Conservation (phyloP, 2,888 invertebrate species). For the Sesia bembeciformis region DNA sequence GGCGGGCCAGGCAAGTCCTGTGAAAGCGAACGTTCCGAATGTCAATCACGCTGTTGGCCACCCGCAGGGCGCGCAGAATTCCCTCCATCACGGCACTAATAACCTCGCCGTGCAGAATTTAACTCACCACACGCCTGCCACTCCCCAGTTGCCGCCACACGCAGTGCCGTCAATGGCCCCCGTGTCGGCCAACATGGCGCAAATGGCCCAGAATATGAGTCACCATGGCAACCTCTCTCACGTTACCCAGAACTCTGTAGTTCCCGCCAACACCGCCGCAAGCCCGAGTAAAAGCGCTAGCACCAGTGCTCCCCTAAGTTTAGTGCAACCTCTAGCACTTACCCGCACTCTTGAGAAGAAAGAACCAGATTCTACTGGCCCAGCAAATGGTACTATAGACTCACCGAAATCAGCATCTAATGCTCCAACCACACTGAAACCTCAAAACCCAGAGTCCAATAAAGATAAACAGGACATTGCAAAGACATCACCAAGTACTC, state of each 20-base stretch:
- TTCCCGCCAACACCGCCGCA: slow-evolving; percentile 38
- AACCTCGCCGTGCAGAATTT: slow-evolving; percentile 57
- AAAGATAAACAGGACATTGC: slow-evolving; percentile 62
- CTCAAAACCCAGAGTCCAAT: slow-evolving; percentile 51
- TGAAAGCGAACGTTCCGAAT: slow-evolving; percentile 59
- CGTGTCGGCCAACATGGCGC: slow-evolving; percentile 66
- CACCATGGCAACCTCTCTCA: slow-evolving; percentile 68
- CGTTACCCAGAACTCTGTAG: slow-evolving; percentile 51
- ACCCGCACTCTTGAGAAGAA: slow-evolving; percentile 64
- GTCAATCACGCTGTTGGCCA: slow-evolving; percentile 55
- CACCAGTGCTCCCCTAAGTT: slow-evolving; percentile 55
- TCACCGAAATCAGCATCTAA: slow-evolving; percentile 48
- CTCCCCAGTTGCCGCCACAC: slow-evolving; percentile 39
- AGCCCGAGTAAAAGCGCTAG: slow-evolving; percentile 48
- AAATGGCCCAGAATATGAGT: slow-evolving; percentile 70
- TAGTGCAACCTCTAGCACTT: slow-evolving; percentile 60
- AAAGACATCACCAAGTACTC: slow-evolving; percentile 61
- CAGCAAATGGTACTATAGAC: slow-evolving; percentile 58
- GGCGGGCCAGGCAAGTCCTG: slow-evolving; percentile 59
- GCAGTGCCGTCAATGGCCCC: slow-evolving; percentile 66
- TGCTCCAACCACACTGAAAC: slow-evolving; percentile 41
- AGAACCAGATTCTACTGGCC: slow-evolving; percentile 49
- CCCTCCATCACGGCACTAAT: slow-evolving; percentile 41
- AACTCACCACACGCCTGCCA: slow-evolving; percentile 43
- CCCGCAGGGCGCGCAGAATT: slow-evolving; percentile 58